phyloP scores from a whole-genome alignment of 2,888 invertebrate species.

The Torymus texanus region DNA sequence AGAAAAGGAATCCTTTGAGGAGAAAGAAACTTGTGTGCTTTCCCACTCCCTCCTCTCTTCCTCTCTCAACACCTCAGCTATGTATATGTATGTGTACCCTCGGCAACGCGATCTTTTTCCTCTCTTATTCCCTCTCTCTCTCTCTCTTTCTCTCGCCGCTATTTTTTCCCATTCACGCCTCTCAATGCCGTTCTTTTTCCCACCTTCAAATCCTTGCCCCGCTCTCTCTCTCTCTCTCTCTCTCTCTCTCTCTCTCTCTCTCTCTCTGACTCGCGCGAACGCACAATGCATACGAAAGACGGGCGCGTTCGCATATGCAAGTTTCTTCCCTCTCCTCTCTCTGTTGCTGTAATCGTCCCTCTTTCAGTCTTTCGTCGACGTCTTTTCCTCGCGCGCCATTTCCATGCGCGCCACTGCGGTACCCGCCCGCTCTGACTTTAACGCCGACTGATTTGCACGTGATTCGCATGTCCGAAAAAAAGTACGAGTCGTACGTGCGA shows the following conservation, averaged over 20 bases:
- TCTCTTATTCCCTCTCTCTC: background rate
- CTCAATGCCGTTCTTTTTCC: background rate
- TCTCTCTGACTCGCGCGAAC: background rate
- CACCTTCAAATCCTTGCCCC: background rate
- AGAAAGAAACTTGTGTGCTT: background rate
- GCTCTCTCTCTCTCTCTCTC: background rate
- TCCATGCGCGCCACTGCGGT: constrained; percentile 1
- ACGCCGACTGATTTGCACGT: background rate
- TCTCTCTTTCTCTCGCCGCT: background rate
- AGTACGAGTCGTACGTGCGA: too few species aligned
- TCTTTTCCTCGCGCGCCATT: background rate
- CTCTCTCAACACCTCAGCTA: too few species aligned
- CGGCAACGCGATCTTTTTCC: background rate
- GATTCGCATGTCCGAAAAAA: too few species aligned
- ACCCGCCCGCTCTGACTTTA: too few species aligned
- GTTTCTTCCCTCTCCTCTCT: background rate
- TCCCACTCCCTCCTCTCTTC: too few species aligned
- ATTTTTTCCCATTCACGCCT: constrained; percentile 30
- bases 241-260: background rate
- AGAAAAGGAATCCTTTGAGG: constrained; percentile 39
- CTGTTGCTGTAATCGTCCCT: constrained; percentile 21
- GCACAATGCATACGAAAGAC: constrained; percentile 19
- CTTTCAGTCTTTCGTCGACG: constrained; percentile 20
- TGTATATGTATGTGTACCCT: too few species aligned
- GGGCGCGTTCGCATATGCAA: constrained; percentile 20